Evolutionary conservation across 2,888 invertebrate genomes (phyloP), one percentile per base, ranked within the genome.

Genomic region (Automeris io): DNA sequence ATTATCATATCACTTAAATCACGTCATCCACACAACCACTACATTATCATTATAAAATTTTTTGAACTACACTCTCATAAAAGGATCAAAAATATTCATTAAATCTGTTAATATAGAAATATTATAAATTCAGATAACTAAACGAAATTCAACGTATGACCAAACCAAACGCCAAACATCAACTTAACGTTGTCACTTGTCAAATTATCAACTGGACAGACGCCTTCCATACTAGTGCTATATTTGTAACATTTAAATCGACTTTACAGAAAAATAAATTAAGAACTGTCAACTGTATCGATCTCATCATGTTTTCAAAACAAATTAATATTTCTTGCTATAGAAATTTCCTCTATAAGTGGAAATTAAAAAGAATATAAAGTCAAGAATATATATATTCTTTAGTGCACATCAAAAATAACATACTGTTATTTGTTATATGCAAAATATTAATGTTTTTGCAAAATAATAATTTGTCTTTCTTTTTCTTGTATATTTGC

Each of bases 151-250:
- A 37, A 23, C 29, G 29, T 26, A 39, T 33, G 34, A 39, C 26
- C 39, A 34, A 33, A 39, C 21, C 39, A 35, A 39, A 39, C 25
- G 39, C 39, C 39, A 39, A 39, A 39, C 39, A 34, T 34, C 39
- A 45, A 41, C 38, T 40, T 39, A 40, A 39, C 25, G 16, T 18
- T 18, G 16, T 13, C 16, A 13, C 7, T 12, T 26, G 2, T n/a
- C n/a, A n/a, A n/a, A n/a, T n/a, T n/a, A n/a, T n/a, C n/a, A n/a
- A n/a, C n/a, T n/a, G n/a, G n/a, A n/a, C n/a, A n/a, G n/a, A n/a
- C n/a, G n/a, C n/a, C n/a, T n/a, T n/a, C n/a, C n/a, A n/a, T n/a
- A n/a, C n/a, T n/a, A n/a, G n/a, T n/a, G n/a, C n/a, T n/a, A n/a
- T n/a, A n/a, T n/a, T n/a, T n/a, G n/a, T n/a, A n/a, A n/a, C n/a